These are phyloP conservation scores for Notoglanidium macrostoma DNA, from an alignment of 2,797 vertebrate species.

Conservation along the genomic window DNA sequence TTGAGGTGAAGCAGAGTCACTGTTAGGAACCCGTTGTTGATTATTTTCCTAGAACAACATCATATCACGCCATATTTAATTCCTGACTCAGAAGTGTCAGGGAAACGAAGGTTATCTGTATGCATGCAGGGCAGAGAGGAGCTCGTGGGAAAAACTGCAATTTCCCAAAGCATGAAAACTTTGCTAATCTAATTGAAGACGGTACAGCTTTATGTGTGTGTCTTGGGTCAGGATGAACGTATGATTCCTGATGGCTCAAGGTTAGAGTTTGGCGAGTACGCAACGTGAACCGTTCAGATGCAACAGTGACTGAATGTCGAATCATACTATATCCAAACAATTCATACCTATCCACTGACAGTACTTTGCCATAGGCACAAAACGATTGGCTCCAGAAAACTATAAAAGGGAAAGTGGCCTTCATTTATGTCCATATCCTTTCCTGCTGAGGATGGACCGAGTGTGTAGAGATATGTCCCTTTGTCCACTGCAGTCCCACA, in stretches of 20 bases:
- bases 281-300: conserved; percentile 12
- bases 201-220: conserved; percentile 53
- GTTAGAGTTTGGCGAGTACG: conserved; percentile 26
- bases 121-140: conserved; percentile 67
- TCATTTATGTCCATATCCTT: conserved; percentile 4
- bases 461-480: conserved; percentile 18
- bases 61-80: neutral
- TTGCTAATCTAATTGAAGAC: conserved; percentile 66
- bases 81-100: conserved; percentile 15
- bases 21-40: neutral
- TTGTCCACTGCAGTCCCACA: conserved; percentile 28
- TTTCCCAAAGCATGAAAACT: conserved; percentile 65
- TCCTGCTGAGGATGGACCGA: conserved; percentile 17
- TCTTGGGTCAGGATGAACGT: conserved; percentile 40
- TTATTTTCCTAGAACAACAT: neutral
- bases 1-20: neutral
- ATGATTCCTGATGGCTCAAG: conserved; percentile 42
- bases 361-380: conserved; percentile 3
- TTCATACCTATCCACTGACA: neutral
- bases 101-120: conserved; percentile 64
- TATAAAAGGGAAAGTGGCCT: neutral
- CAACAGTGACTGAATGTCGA: conserved; percentile 4
- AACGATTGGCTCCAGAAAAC: neutral
- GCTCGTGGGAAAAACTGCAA: conserved; percentile 70
- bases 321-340: neutral